These are phyloP conservation scores for Drosophila orena DNA, from an alignment of 1,140 invertebrate genomes.

Conservation along the genomic window DNA sequence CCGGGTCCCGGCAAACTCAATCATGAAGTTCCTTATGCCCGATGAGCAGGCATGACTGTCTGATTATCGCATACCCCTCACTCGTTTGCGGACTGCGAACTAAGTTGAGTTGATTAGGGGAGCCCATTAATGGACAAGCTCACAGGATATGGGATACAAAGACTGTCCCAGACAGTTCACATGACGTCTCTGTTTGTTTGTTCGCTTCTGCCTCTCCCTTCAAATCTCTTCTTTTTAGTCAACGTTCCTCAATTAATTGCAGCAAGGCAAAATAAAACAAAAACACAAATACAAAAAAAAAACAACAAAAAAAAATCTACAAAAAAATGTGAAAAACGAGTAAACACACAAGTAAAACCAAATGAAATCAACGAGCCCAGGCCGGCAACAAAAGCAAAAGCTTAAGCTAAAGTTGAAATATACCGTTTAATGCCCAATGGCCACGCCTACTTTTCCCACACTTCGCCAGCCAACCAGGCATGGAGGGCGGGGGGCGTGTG, in stretches of 20 bases:
- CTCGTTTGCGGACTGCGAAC: conserved; percentile 3
- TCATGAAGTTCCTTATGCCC: conserved; percentile 58
- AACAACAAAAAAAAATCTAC: conserved; percentile 15
- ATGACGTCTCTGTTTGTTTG: conserved; percentile 69
- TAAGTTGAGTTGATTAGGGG: conserved; percentile 71
- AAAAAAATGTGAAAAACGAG: conserved; percentile 56
- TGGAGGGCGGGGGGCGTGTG: neutral
- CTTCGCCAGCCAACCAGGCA: conserved; percentile 36
- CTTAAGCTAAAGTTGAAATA: conserved; percentile 75
- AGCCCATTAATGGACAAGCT: conserved; percentile 75
- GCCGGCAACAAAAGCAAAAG: conserved; percentile 57
- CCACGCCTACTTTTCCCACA: conserved; percentile 79
- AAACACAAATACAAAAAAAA: conserved; percentile 11
- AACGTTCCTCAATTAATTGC: conserved; percentile 78
- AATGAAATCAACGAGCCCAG: conserved; percentile 73
- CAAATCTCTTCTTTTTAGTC: conserved; percentile 52
- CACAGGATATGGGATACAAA: conserved; percentile 75
- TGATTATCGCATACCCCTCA: conserved; percentile 9
- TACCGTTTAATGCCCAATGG: conserved; percentile 79
- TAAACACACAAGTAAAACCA: conserved; percentile 58
- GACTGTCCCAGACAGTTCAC: conserved; percentile 71
- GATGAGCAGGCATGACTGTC: conserved; percentile 50
- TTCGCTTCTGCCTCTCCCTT: conserved; percentile 9
- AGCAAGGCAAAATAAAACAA: conserved; percentile 52
- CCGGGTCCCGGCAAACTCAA: conserved; percentile 54